Evolutionary conservation across 1,140 invertebrate genomes (phyloP), one percentile per base, ranked within the genome.

Genomic region (Galendromus occidentalis): DNA sequence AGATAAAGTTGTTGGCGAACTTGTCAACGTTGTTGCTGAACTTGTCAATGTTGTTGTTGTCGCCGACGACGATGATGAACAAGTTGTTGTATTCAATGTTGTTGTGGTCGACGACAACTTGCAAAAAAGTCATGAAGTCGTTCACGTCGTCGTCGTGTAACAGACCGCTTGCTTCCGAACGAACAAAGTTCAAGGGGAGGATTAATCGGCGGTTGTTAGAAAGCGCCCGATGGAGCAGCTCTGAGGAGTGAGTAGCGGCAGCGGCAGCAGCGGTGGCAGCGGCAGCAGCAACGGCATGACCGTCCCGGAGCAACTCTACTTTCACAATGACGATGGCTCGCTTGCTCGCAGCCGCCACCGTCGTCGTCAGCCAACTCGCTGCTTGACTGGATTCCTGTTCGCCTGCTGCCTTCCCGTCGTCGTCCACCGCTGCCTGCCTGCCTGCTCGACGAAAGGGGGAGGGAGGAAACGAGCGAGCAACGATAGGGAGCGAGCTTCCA

Each of bases 231-330:
- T 39, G 33, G 33, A 39, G 33, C 33, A 39, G 33, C 33, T 39
- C 33, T 39, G 33, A 39, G 33, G 33, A 39, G 33, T 39, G 33
- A 39, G 33, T 39, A 39, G 33, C 33, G 33, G 33, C 51, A 59
- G 51, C 22, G 22, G 51, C 17, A 25, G 51, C 51, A 25, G 51
- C 17, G 25, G n/a, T n/a, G n/a, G 51, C 51, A 47, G 45, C 45
- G 25, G 45, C 45, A 47, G 45, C 45, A 47, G 45, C 45, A 28
- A 47, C 33, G 51, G 51, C 51, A 59, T 59, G 51, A 59, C 51
- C 51, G 51, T 59, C 51, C 51, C 51, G 51, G 51, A 59, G 51
- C 51, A 59, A 33, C 51, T 59, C 51, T 33, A 33, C 14, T 29
- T 59, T 33, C 14, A 33, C 33, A 59, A 33, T 59, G 51, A 59